Conservation (phyloP, 64 coral and sea anemone species). For the Actinia equina region DNA sequence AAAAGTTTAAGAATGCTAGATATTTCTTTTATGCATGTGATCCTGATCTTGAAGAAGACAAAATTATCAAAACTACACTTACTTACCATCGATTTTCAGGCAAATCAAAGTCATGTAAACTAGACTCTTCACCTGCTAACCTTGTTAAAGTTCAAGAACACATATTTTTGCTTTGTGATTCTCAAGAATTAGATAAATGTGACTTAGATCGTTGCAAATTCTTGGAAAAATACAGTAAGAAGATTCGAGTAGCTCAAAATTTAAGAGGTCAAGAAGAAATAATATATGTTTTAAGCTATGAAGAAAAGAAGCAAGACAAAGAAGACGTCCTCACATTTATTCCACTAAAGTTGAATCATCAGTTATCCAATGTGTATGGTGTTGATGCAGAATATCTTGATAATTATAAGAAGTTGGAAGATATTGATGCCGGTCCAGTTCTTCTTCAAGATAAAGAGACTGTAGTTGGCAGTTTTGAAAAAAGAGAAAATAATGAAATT, state of each 20-base stretch:
- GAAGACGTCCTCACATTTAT: not conserved
- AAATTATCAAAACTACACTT: not conserved
- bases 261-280: not conserved
- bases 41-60: not conserved
- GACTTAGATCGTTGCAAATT: not conserved
- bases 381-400: too few relatives aligned
- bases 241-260: not conserved
- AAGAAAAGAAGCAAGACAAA: too few relatives aligned
- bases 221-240: not conserved
- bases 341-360: not conserved
- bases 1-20: not conserved
- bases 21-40: not conserved
- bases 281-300: not conserved
- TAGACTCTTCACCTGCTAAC: not conserved
- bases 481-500: not conserved
- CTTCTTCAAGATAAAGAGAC: too few relatives aligned
- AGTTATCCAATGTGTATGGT: too few relatives aligned
- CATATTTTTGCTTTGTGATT: slow-evolving; percentile 5
- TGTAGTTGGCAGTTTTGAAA: too few relatives aligned
- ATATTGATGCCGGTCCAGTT: too few relatives aligned
- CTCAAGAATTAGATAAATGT: not conserved
- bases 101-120: not conserved
- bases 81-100: not conserved
- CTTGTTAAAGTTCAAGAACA: not conserved
- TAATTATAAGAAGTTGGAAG: too few relatives aligned